phyloP scores from a whole-genome alignment of 2,888 invertebrate species.

The Leucoma salicis region DNA sequence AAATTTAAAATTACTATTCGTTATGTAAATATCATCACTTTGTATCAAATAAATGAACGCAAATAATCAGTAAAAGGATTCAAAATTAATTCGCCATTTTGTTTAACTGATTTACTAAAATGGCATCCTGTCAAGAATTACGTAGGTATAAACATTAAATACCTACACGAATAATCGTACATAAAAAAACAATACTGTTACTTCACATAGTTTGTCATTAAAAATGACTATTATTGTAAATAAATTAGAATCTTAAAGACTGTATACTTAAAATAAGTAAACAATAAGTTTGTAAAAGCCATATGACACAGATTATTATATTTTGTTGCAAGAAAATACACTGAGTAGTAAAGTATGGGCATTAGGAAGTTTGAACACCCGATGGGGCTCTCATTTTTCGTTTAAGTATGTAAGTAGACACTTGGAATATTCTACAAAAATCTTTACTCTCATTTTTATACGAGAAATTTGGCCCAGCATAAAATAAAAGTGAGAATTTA shows the following conservation, averaged over 20 bases:
- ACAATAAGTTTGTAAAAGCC: conserved; percentile 26
- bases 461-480: conserved; percentile 6
- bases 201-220: conserved; percentile 52
- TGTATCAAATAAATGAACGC: conserved; percentile 20
- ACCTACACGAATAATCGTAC: too few relatives aligned
- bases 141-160: too few relatives aligned
- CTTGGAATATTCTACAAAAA: conserved; percentile 21
- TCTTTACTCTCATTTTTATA: conserved; percentile 19
- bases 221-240: conserved; percentile 69
- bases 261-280: conserved; percentile 59
- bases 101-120: too few relatives aligned
- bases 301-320: conserved; percentile 35
- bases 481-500: conserved; percentile 12
- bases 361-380: conserved; percentile 22
- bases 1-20: conserved; percentile 18
- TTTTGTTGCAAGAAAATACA: conserved; percentile 17
- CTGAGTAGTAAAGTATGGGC: conserved; percentile 12
- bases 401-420: conserved; percentile 19
- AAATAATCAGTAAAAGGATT: conserved; percentile 7
- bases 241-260: conserved; percentile 77
- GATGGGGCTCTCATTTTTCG: conserved; percentile 14
- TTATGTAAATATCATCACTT: conserved; percentile 28
- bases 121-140: too few relatives aligned
- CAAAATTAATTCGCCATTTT: neutral
- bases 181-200: conserved; percentile 18